A percentile compares a stretch with the other conserved stretches of the same genome.
Evolutionary conservation across 2,113 vertebrate species (phyloP).

Genomic region (Chloropsis cyanopogon): DNA sequence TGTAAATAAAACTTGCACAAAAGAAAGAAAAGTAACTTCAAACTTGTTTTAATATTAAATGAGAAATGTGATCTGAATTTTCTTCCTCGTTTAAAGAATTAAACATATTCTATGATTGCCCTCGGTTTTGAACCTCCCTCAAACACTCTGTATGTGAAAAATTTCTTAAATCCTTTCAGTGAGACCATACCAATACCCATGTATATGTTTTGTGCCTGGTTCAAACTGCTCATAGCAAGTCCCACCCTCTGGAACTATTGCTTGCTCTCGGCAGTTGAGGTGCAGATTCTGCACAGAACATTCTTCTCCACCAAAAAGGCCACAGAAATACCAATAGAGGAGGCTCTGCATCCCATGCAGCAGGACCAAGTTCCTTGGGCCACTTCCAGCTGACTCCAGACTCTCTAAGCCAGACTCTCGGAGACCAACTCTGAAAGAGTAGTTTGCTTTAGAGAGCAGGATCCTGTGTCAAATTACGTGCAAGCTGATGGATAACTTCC

Average conservation of each 20-base stretch:
- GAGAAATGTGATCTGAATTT: background rate
- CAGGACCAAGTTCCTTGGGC: background rate
- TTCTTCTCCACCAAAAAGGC: background rate
- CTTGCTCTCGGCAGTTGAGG: fast-evolving
- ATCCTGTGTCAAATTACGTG: background rate
- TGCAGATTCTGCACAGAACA: background rate
- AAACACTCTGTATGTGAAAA: background rate
- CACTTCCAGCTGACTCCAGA: background rate
- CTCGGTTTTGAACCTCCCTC: background rate
- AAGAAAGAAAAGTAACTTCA: background rate
- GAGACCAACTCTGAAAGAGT: background rate
- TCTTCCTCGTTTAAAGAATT: background rate
- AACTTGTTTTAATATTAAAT: background rate
- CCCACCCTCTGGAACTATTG: background rate
- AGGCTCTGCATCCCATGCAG: background rate
- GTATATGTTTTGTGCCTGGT: background rate
- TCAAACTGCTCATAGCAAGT: background rate
- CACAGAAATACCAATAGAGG: background rate
- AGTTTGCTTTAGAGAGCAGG: background rate
- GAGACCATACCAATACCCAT: background rate
- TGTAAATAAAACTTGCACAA: background rate
- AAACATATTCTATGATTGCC: background rate
- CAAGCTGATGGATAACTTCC: background rate
- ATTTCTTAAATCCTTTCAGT: background rate
- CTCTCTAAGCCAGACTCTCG: background rate